Percentiles rank a stretch among this genome's conserved stretches.
Evolutionary conservation across 2,888 invertebrate species (phyloP).

Genomic region (Pseudococcus viburni): DNA sequence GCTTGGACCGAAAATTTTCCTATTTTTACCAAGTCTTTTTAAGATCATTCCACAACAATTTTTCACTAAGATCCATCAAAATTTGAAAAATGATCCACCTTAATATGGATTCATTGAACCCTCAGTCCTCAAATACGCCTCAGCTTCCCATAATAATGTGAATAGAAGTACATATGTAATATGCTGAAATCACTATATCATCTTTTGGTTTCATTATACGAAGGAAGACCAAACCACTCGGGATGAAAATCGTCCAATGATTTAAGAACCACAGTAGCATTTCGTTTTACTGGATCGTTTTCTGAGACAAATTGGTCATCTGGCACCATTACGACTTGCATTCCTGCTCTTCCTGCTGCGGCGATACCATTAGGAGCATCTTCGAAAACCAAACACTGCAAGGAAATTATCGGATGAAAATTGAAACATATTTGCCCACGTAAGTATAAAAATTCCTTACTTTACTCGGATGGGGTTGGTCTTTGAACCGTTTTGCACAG

Average conservation of each 20-base stretch:
- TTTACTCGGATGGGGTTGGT: slow-evolving; percentile 77
- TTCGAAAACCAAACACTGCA: slow-evolving; percentile 76
- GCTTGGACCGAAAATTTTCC: too few relatives aligned
- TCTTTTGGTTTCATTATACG: slow-evolving; percentile 71
- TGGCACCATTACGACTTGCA: slow-evolving; percentile 90
- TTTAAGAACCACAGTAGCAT: slow-evolving; percentile 81
- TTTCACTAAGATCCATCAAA: too few relatives aligned
- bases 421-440: background rate
- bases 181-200: too few relatives aligned
- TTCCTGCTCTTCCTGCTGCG: slow-evolving; percentile 84
- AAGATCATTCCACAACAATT: too few relatives aligned
- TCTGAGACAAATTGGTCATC: slow-evolving; percentile 74
- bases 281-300: slow-evolving; percentile 71
- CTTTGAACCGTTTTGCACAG: slow-evolving; percentile 81
- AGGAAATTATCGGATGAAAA: background rate
- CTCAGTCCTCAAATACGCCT: too few relatives aligned
- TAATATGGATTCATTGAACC: too few relatives aligned
- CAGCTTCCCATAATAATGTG: too few relatives aligned
- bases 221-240: slow-evolving; percentile 88
- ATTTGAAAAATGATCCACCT: too few relatives aligned
- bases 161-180: too few relatives aligned
- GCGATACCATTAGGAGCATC: slow-evolving; percentile 92
- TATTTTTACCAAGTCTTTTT: too few relatives aligned
- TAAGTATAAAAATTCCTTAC: slow-evolving; percentile 70
- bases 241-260: slow-evolving; percentile 85